Evolutionary conservation across 2,888 invertebrate species (phyloP).

Genomic region (Acleris literana): DNA sequence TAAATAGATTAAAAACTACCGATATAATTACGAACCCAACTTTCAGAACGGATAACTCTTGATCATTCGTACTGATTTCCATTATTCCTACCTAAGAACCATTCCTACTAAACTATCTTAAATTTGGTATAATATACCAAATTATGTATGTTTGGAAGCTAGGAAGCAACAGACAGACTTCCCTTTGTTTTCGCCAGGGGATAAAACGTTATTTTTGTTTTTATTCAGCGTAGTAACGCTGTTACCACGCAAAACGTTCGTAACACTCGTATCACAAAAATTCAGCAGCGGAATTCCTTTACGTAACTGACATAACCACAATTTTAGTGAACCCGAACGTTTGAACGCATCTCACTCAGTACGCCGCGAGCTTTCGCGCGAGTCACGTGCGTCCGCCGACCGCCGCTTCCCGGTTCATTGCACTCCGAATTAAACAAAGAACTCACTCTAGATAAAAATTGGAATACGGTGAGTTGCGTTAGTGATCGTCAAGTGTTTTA

Average conservation of each 20-base stretch:
- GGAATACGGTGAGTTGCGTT: slow-evolving; percentile 35
- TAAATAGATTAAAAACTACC: too few species aligned
- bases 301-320: slow-evolving; percentile 18
- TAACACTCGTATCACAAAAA: neutral
- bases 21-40: too few species aligned
- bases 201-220: too few species aligned
- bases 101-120: too few species aligned
- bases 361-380: slow-evolving; percentile 25
- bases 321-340: slow-evolving; percentile 33
- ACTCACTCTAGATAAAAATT: neutral
- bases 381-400: slow-evolving; percentile 39
- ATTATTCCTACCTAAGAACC: too few species aligned
- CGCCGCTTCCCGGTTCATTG: slow-evolving; percentile 32
- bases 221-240: too few species aligned
- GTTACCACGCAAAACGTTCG: neutral
- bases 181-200: too few species aligned
- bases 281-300: slow-evolving; percentile 6
- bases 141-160: too few species aligned
- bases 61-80: too few species aligned
- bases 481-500: slow-evolving; percentile 31
- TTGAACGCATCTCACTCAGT: slow-evolving; percentile 40
- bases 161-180: too few species aligned
- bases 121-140: too few species aligned
- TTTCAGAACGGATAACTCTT: too few species aligned
- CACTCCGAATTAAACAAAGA: slow-evolving; percentile 25